A percentile compares a stretch with the other conserved stretches of the same genome.
phyloP scores from a whole-genome alignment of 2,113 vertebrate species.

The Euleptes europaea region DNA sequence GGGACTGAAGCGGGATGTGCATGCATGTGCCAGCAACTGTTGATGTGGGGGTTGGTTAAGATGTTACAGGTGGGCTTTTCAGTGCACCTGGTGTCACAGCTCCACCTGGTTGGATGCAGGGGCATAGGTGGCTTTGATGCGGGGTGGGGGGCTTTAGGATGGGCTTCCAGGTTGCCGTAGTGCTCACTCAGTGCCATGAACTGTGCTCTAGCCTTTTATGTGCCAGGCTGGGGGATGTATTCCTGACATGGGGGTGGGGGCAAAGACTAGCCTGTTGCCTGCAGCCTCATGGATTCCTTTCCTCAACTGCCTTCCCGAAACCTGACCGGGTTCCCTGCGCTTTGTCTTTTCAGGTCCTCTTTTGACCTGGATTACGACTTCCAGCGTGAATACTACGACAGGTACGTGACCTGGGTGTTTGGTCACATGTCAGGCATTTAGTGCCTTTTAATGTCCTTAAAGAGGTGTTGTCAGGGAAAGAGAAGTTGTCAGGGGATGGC shows the following conservation, averaged over 20 bases:
- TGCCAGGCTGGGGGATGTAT: not conserved
- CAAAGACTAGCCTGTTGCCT: not conserved
- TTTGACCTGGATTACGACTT: conserved; percentile 91
- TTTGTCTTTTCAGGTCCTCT: conserved; percentile 76
- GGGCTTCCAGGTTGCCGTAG: not conserved
- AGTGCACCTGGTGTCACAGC: not conserved
- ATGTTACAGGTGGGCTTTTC: not conserved
- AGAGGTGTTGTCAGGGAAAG: too few relatives aligned
- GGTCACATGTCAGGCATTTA: too few relatives aligned
- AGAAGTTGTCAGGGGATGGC: too few relatives aligned
- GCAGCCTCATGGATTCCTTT: not conserved
- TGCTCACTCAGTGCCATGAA: not conserved
- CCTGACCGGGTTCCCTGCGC: conserved; percentile 28
- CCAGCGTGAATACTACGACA: conserved; percentile 89
- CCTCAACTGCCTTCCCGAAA: not conserved
- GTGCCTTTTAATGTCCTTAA: too few relatives aligned
- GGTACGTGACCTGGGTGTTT: conserved; percentile 66
- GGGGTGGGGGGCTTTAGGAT: not conserved
- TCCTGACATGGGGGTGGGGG: not conserved
- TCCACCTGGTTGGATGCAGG: not conserved
- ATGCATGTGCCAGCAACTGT: not conserved
- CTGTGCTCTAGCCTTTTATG: not conserved
- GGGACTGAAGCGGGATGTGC: not conserved
- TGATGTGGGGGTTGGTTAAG: too few relatives aligned
- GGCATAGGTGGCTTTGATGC: not conserved